These are phyloP conservation scores for Phlogophora meticulosa DNA, from an alignment of 2,888 invertebrate genomes.

Conservation along the genomic window DNA sequence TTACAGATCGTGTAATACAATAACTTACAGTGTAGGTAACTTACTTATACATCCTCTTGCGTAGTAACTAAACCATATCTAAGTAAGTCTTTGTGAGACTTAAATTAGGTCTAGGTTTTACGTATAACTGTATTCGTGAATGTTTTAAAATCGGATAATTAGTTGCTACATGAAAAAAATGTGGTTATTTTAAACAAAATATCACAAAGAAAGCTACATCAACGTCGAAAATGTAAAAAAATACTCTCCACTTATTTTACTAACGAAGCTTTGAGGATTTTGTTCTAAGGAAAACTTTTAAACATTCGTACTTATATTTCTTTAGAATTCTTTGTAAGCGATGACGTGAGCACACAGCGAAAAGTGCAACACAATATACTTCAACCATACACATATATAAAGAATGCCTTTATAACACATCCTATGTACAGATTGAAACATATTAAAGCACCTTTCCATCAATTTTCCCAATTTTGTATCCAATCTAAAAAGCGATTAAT, in stretches of 20 bases:
- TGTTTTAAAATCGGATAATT: no score
- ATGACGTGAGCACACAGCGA: conserved; percentile 47
- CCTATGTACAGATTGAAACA: conserved; percentile 6
- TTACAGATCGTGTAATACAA: conserved; percentile 27
- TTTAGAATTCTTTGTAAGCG: conserved; percentile 24
- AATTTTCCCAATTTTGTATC: conserved; percentile 50
- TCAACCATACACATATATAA: not conserved
- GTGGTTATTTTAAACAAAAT: no score
- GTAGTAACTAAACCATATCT: not conserved
- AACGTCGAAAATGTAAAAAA: not conserved
- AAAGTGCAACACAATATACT: conserved; percentile 55
- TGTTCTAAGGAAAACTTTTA: conserved; percentile 30
- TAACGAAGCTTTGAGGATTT: conserved; percentile 1
- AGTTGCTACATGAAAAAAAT: no score
- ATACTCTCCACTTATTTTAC: not conserved
- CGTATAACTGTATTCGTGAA: no score
- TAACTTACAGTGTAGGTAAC: not conserved
- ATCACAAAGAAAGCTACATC: no score
- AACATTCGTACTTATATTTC: conserved; percentile 28
- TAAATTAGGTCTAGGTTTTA: not conserved
- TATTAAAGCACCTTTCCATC: conserved; percentile 16
- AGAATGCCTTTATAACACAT: conserved; percentile 1
- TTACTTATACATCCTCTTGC: not conserved
- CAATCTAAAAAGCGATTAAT: conserved; percentile 44
- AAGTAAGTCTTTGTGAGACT: not conserved